A percentile compares a stretch with the other conserved stretches of the same genome.
phyloP scores from a whole-genome alignment of 2,113 vertebrate genomes.

The Rynchops niger region DNA sequence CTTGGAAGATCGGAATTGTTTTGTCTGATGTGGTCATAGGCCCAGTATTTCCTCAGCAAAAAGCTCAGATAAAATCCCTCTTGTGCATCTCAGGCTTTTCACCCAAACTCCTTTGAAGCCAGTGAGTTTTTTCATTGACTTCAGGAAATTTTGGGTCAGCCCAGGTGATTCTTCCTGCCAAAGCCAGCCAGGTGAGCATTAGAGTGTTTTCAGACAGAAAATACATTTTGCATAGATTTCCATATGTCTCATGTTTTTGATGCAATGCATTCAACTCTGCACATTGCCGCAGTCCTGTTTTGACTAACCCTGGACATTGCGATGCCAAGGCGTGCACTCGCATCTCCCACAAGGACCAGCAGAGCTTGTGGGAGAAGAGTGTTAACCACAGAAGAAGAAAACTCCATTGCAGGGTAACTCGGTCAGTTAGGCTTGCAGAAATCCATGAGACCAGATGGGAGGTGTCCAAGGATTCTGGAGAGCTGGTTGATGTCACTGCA shows the following conservation, averaged over 20 bases:
- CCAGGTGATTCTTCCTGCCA: not conserved
- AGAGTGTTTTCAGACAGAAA: not conserved
- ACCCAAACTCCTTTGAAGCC: not conserved
- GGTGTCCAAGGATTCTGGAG: not conserved
- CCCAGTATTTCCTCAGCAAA: not conserved
- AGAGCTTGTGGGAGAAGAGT: not conserved
- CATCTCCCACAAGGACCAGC: accelerated
- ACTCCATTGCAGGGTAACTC: not conserved
- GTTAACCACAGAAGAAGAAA: not conserved
- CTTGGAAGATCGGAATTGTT: not conserved
- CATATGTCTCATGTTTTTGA: accelerated
- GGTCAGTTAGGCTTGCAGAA: not conserved
- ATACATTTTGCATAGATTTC: not conserved
- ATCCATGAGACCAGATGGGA: not conserved
- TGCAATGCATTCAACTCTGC: not conserved
- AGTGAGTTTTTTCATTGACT: not conserved
- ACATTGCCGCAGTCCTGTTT: not conserved
- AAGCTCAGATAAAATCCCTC: not conserved
- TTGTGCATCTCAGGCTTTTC: not conserved
- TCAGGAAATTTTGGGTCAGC: not conserved
- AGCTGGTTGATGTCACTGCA: not conserved
- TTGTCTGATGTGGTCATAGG: not conserved
- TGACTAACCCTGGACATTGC: not conserved
- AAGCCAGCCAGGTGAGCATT: not conserved
- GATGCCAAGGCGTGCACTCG: not conserved